Evolutionary conservation across 2,797 vertebrate species (phyloP).

Genomic region (Selene dorsalis): DNA sequence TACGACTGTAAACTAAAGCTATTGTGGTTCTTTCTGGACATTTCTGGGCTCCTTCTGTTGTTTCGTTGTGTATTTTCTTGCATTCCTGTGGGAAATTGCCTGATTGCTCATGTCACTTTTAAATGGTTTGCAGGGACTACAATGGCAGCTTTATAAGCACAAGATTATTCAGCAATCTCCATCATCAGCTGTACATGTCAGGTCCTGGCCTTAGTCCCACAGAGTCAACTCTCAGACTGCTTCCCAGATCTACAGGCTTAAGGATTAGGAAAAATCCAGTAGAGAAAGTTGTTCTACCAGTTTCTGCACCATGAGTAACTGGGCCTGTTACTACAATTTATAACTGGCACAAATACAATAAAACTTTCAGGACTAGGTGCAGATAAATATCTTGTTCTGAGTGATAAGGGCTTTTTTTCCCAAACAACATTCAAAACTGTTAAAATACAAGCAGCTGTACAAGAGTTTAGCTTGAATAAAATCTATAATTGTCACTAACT

Average conservation of each 20-base stretch:
- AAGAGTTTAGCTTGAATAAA: neutral
- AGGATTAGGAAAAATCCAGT: neutral
- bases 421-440: neutral
- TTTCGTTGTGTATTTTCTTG: slow-evolving; percentile 20
- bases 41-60: slow-evolving; percentile 19
- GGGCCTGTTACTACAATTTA: neutral
- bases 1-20: neutral
- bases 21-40: neutral
- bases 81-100: slow-evolving; percentile 31
- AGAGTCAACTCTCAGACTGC: neutral
- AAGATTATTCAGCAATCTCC: neutral
- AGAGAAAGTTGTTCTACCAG: neutral
- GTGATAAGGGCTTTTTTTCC: too few species aligned
- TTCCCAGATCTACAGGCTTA: neutral
- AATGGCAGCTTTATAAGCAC: slow-evolving; percentile 25
- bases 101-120: slow-evolving; percentile 10
- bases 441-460: neutral
- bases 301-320: neutral
- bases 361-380: accelerated
- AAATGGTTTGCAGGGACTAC: slow-evolving; percentile 16
- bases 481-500: neutral
- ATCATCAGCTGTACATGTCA: neutral
- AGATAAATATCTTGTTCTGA: neutral
- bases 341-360: neutral
- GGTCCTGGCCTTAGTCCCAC: neutral